Evolutionary conservation across 2,113 vertebrate species (phyloP).

Genomic region (Columba janthina): DNA sequence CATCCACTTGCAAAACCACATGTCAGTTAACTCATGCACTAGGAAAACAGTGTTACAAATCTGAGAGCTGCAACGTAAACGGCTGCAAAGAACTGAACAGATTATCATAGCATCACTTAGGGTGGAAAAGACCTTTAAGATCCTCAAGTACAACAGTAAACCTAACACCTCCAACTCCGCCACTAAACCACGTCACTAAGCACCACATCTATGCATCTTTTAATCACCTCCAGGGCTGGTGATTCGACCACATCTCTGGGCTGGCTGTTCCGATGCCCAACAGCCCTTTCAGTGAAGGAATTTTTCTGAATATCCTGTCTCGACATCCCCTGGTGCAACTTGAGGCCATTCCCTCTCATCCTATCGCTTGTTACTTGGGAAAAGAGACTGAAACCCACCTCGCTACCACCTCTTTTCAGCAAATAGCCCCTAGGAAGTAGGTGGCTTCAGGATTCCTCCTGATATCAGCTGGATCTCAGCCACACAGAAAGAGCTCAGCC

Average conservation of each 20-base stretch:
- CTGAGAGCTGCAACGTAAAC: neutral
- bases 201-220: neutral
- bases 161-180: neutral
- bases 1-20: neutral
- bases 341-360: neutral
- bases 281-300: neutral
- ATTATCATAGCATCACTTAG: neutral
- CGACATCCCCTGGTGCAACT: neutral
- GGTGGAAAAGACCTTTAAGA: neutral
- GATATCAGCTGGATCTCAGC: neutral
- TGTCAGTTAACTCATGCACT: neutral
- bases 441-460: neutral
- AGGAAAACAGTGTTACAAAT: neutral
- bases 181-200: neutral
- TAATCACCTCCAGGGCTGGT: neutral
- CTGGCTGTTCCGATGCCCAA: neutral
- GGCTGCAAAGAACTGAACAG: neutral
- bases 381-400: neutral
- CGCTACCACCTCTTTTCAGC: neutral
- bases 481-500: neutral
- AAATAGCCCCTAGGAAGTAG: neutral
- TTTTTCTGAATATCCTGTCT: neutral
- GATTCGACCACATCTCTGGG: neutral
- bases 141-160: rapidly evolving
- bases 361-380: neutral